Conservation (phyloP, 2,797 vertebrate genomes). For the Macropodus opercularis region DNA sequence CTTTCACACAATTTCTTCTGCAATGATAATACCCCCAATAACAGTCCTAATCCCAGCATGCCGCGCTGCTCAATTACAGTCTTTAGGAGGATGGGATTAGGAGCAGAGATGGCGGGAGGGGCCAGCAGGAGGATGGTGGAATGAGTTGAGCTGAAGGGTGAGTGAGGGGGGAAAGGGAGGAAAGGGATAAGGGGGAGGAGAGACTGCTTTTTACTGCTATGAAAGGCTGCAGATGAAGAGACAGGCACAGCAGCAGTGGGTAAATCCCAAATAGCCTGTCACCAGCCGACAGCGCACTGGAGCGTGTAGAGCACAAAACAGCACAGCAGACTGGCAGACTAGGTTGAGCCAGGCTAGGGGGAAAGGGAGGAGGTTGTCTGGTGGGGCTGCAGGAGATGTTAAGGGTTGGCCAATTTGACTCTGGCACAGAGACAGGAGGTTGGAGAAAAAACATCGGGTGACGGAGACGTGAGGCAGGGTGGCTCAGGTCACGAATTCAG, state of each 20-base stretch:
- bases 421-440: constrained; percentile 68
- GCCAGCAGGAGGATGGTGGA: constrained; percentile 60
- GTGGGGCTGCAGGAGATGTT: constrained; percentile 67
- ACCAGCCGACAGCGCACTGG: constrained; percentile 79
- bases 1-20: constrained; percentile 72
- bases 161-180: constrained; percentile 25
- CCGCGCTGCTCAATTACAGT: constrained; percentile 81
- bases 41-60: constrained; percentile 82
- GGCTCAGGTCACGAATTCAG: constrained; percentile 63
- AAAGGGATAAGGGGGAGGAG: constrained; percentile 65
- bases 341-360: constrained; percentile 58
- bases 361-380: constrained; percentile 65
- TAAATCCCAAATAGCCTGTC: constrained; percentile 83
- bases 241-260: constrained; percentile 76
- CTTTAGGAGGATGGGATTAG: constrained; percentile 83
- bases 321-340: constrained; percentile 69
- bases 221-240: constrained; percentile 79
- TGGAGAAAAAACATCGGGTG: constrained; percentile 67
- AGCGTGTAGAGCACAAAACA: constrained; percentile 75
- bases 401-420: constrained; percentile 73
- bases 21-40: constrained; percentile 77
- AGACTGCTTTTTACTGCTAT: constrained; percentile 71
- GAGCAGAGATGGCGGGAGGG: constrained; percentile 61
- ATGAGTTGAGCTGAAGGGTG: constrained; percentile 66
- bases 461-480: constrained; percentile 63